phyloP scores from a whole-genome alignment of 1,140 invertebrate species.

The Laupala kohalensis region DNA sequence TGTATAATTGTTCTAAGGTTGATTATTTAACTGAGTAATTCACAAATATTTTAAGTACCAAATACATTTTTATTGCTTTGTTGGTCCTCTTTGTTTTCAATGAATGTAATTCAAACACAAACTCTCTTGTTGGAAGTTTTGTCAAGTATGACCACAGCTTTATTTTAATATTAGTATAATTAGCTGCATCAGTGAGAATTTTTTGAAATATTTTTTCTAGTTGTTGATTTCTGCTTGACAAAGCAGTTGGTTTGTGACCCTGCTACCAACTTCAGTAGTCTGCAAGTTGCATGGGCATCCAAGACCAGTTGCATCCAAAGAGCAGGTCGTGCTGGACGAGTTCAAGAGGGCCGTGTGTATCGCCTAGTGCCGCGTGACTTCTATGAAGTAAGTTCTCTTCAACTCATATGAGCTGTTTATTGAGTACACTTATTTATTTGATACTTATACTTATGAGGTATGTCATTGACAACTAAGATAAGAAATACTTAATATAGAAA shows the following conservation, averaged over 20 bases:
- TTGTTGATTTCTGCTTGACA: slow-evolving; percentile 91
- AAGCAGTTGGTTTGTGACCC: slow-evolving; percentile 64
- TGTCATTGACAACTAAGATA: too few species aligned
- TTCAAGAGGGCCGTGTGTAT: slow-evolving; percentile 75
- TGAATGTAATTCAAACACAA: too few species aligned
- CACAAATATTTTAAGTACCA: too few species aligned
- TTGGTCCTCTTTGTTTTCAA: neutral
- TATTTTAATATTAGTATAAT: too few species aligned
- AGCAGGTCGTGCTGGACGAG: slow-evolving; percentile 77
- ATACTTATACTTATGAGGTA: too few species aligned
- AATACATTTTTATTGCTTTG: neutral
- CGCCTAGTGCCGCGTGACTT: slow-evolving; percentile 61
- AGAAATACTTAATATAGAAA: too few species aligned
- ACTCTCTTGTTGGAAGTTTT: too few species aligned
- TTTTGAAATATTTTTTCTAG: slow-evolving; percentile 30
- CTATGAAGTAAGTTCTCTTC: slow-evolving; percentile 41
- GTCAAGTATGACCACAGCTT: too few species aligned
- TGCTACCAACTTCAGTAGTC: slow-evolving; percentile 60
- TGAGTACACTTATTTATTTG: too few species aligned
- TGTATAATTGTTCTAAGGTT: too few species aligned
- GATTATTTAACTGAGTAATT: too few species aligned
- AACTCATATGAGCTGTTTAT: too few species aligned
- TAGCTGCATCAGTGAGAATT: neutral
- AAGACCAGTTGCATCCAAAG: slow-evolving; percentile 81
- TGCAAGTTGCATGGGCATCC: slow-evolving; percentile 77